These are phyloP conservation scores for Neosalanx taihuensis DNA, from an alignment of 2,797 vertebrate species.

Conservation along the genomic window DNA sequence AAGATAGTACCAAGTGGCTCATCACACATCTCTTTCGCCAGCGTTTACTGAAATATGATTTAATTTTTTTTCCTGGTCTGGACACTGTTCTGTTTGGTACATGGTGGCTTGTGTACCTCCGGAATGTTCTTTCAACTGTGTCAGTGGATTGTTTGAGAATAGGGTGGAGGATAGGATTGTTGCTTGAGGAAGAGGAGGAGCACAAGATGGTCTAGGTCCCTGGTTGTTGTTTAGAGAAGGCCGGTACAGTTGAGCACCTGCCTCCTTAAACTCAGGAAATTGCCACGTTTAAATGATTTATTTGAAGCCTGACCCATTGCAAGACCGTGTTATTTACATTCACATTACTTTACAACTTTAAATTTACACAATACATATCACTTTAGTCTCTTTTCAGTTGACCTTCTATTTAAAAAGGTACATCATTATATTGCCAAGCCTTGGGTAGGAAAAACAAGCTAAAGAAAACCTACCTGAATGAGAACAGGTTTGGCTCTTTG, in stretches of 20 bases:
- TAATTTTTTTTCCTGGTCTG: neutral
- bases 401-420: neutral
- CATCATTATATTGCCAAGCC: neutral
- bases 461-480: neutral
- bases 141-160: neutral
- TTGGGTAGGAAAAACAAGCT: neutral
- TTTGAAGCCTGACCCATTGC: neutral
- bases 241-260: neutral
- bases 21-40: neutral
- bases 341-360: no score
- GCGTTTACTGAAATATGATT: neutral
- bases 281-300: neutral
- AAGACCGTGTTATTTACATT: neutral
- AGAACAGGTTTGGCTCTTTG: neutral
- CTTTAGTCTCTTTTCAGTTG: neutral
- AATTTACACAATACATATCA: no score
- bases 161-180: neutral
- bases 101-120: neutral
- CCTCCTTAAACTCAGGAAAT: neutral
- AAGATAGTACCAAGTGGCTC: neutral
- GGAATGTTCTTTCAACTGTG: neutral
- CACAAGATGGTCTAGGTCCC: no score
- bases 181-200: no score
- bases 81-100: neutral
- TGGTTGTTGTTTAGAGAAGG: neutral